phyloP scores from a whole-genome alignment of 2,797 vertebrate species.

The Tragelaphus eurycerus region DNA sequence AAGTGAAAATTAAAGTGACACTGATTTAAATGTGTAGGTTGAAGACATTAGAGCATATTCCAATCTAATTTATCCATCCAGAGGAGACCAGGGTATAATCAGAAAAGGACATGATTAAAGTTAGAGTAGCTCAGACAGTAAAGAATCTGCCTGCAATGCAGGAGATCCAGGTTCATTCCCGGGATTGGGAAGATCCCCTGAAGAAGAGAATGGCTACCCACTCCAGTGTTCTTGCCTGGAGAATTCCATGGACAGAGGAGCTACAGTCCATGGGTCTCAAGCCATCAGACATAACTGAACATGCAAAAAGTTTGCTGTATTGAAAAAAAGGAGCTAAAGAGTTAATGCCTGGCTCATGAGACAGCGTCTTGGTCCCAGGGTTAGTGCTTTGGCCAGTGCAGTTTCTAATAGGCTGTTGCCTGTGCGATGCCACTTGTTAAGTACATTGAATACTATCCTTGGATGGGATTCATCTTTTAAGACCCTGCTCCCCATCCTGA shows the following conservation, averaged over 20 bases:
- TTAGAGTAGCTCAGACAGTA: background rate
- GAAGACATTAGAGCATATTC: background rate
- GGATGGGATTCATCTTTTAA: background rate
- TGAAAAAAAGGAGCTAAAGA: background rate
- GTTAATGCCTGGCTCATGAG: background rate
- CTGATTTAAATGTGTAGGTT: slow-evolving; percentile 28
- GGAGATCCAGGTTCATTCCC: background rate
- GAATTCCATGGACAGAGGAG: background rate
- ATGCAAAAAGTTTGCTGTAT: background rate
- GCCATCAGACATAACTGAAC: background rate
- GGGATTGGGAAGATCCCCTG: background rate
- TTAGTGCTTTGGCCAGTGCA: background rate
- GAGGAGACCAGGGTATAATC: background rate
- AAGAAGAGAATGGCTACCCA: background rate
- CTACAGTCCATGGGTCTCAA: background rate
- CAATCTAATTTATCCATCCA: background rate
- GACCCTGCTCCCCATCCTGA: background rate
- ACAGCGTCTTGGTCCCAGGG: background rate
- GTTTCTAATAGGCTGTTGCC: background rate
- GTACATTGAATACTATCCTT: background rate
- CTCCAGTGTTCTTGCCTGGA: background rate
- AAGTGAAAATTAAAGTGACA: background rate
- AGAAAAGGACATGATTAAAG: background rate
- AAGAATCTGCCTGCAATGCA: background rate
- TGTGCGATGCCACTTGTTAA: background rate